phyloP scores from a whole-genome alignment of 2,113 vertebrate genomes.

The Nothocercus julius region DNA sequence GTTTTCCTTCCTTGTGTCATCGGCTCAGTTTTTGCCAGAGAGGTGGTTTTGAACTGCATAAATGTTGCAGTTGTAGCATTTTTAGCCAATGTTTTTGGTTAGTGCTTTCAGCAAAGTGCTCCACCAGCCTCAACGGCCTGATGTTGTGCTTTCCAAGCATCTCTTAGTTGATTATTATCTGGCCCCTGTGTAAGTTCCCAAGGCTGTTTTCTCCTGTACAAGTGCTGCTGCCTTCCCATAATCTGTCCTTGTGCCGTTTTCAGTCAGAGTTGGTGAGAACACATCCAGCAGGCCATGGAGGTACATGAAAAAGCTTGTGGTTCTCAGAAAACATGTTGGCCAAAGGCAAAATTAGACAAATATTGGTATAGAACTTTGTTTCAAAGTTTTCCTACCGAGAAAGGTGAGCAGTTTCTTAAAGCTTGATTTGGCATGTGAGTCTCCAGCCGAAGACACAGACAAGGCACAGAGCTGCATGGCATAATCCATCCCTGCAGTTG shows the following conservation, averaged over 20 bases:
- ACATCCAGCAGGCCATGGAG: background rate
- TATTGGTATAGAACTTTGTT: background rate
- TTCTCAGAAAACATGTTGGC: background rate
- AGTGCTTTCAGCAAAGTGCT: background rate
- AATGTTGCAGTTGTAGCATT: background rate
- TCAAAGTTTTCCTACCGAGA: background rate
- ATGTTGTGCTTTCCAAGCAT: background rate
- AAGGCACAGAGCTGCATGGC: background rate
- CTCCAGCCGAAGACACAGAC: background rate
- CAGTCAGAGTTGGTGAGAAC: background rate
- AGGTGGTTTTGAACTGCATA: background rate
- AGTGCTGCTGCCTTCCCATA: background rate
- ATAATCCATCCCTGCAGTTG: background rate
- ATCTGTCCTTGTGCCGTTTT: conserved; percentile 5
- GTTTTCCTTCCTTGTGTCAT: background rate
- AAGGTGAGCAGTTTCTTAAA: background rate
- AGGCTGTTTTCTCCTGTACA: background rate
- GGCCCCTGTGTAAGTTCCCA: background rate
- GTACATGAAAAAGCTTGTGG: background rate
- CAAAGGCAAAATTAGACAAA: background rate
- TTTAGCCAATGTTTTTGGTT: background rate
- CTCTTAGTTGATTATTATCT: background rate
- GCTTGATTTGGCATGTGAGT: background rate
- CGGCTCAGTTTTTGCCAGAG: background rate
- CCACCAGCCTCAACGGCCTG: background rate